phyloP scores from a whole-genome alignment of 53 echinoderm and acorn worm genomes.

The Arbacia lixula region DNA sequence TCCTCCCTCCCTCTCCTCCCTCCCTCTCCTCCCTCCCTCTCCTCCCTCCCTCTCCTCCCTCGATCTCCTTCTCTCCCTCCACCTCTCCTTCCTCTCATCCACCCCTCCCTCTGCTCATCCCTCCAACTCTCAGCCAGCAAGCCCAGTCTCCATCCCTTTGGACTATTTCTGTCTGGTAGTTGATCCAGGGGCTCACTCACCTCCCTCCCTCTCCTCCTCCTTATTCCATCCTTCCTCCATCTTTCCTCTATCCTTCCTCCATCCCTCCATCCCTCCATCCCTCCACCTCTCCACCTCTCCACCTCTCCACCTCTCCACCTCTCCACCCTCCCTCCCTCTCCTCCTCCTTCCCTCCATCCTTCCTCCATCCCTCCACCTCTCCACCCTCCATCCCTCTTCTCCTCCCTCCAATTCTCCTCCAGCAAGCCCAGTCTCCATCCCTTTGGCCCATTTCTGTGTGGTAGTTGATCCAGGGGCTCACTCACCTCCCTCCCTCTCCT shows the following conservation, averaged over 20 bases:
- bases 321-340: neutral
- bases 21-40: neutral
- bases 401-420: neutral
- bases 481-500: neutral
- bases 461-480: too few relatives aligned
- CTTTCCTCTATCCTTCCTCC: too few relatives aligned
- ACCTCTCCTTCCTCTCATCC: neutral
- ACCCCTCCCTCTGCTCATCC: neutral
- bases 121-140: neutral
- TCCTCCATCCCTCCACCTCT: too few relatives aligned
- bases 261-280: too few relatives aligned
- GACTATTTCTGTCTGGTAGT: too few relatives aligned
- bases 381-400: neutral
- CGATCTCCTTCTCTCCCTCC: neutral
- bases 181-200: too few relatives aligned
- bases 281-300: neutral
- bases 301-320: neutral
- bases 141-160: too few relatives aligned
- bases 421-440: too few relatives aligned
- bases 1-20: neutral
- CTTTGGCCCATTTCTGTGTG: too few relatives aligned
- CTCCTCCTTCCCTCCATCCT: too few relatives aligned
- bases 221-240: too few relatives aligned
- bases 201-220: neutral
- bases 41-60: neutral